Percentiles rank a stretch among this genome's conserved stretches.
These are phyloP conservation scores for Pachyseris speciosa DNA, from an alignment of 64 coral and sea anemone species.

Conservation along the genomic window DNA sequence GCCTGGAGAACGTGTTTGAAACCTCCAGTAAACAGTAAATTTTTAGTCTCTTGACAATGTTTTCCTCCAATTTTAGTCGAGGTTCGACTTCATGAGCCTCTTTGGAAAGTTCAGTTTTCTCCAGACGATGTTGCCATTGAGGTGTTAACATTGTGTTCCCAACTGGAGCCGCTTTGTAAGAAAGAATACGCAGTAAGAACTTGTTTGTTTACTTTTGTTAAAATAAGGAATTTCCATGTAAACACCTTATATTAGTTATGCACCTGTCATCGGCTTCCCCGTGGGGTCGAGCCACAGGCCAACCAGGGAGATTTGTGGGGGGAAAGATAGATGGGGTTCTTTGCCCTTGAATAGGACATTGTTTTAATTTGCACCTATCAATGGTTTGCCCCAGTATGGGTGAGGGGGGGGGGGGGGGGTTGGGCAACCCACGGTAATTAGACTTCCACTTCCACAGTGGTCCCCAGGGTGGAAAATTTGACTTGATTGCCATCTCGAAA, in stretches of 20 bases:
- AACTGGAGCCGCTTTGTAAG: constrained; percentile 96
- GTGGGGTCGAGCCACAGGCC: no score
- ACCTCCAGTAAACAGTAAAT: not conserved
- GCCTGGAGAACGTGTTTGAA: not conserved
- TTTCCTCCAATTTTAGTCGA: constrained; percentile 67
- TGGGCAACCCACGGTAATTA: no score
- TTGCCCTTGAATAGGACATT: no score
- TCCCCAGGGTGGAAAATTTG: no score
- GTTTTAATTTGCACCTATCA: no score
- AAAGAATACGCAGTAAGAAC: constrained; percentile 86
- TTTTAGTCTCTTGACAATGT: not conserved
- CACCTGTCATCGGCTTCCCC: no score
- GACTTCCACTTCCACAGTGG: no score
- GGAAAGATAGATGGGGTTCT: no score
- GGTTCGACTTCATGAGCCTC: constrained; percentile 94
- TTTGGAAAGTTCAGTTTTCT: constrained; percentile 96
- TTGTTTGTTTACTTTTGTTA: not conserved
- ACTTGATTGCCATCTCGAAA: no score
- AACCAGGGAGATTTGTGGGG: no score
- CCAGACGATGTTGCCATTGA: constrained; percentile 94
- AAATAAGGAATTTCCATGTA: not conserved
- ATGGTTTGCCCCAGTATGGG: no score
- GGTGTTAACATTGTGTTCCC: constrained; percentile 91
- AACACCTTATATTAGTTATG: not conserved
- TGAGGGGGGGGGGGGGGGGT: no score